Base-by-base conservation (phyloP, 2,888 invertebrate genomes). In the Tholera decimalis region DNA sequence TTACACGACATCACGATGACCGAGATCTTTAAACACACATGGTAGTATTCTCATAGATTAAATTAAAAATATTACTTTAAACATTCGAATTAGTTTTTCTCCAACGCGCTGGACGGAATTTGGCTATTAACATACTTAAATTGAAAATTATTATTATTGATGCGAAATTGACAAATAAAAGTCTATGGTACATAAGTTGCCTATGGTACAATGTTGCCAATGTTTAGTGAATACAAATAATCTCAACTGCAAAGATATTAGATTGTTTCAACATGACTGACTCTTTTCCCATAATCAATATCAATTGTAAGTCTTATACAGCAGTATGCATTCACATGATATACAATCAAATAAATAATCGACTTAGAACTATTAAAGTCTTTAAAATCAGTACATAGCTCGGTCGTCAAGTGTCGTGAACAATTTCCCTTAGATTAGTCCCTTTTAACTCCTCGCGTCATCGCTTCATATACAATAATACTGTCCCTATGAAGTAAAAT, bases 31-130 rank as follows among this genome's bases (percentile, higher is more conserved):
- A 51, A 41, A 56, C 44, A 50, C 22, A 24, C 41, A 11, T 8
- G 18, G 18, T 41, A 46, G 35, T 60, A 75, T 44, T 72, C 77
- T 71, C 53, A 49, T 53, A 15, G 51, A 49, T 44, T 51, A 72
- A 50, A 44, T 39, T 46, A 39, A 37, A 8, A 26, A 51, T 49
- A 39, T 15, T 6, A 47, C 28, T 46, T 35, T 24, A 44, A 46
- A 43, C 13, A n/a, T n/a, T n/a, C 30, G 46, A 56, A 58, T 51
- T 43, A 33, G 43, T 58, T 47, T 44, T 49, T 55, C 53, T 37
- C 65, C 43, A 63, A 64, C 61, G 46, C 37, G 46, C 55, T 67
- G 80, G 80, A 80, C 80, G 80, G 83, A 80, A 64, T 66, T 55
- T 54, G 35, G 62, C 56, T 63, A 60, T 72, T 58, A 6, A 33